These are phyloP conservation scores for Hemiscyllium ocellatum DNA, from an alignment of 2,113 vertebrate genomes.

Conservation along the genomic window DNA sequence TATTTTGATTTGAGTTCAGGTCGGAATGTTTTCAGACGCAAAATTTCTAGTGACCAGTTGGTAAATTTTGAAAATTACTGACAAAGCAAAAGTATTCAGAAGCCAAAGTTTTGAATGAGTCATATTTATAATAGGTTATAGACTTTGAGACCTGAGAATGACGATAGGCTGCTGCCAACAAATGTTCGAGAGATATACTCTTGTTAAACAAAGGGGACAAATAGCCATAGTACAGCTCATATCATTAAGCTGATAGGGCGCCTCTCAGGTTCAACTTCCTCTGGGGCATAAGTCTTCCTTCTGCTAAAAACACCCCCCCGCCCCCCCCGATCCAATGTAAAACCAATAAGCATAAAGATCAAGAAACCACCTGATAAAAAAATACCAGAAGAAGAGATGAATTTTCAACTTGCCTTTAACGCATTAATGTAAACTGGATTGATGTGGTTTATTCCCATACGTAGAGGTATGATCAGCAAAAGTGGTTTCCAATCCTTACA, in stretches of 20 bases:
- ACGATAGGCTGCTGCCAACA: background rate
- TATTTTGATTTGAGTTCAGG: background rate
- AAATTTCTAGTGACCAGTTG: background rate
- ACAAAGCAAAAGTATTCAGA: background rate
- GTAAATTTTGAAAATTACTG: background rate
- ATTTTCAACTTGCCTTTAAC: constrained; percentile 62
- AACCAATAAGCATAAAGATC: background rate
- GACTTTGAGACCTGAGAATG: background rate
- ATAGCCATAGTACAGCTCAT: background rate
- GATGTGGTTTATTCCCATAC: constrained; percentile 77
- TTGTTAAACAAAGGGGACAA: background rate
- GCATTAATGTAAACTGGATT: constrained; percentile 76
- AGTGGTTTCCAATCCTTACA: constrained; percentile 68
- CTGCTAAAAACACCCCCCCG: background rate
- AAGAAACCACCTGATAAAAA: background rate
- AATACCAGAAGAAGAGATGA: background rate
- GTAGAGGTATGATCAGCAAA: constrained; percentile 75
- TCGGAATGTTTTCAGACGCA: background rate
- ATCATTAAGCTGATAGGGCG: too few species aligned
- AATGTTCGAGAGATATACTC: background rate
- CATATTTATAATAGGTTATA: background rate
- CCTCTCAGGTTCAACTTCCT: background rate
- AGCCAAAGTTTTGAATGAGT: background rate
- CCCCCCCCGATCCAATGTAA: background rate
- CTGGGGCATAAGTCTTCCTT: background rate